A percentile compares a stretch with the other conserved stretches of the same genome.
Conservation (phyloP, 2,113 vertebrate species). For the Arothron firmamentum region DNA sequence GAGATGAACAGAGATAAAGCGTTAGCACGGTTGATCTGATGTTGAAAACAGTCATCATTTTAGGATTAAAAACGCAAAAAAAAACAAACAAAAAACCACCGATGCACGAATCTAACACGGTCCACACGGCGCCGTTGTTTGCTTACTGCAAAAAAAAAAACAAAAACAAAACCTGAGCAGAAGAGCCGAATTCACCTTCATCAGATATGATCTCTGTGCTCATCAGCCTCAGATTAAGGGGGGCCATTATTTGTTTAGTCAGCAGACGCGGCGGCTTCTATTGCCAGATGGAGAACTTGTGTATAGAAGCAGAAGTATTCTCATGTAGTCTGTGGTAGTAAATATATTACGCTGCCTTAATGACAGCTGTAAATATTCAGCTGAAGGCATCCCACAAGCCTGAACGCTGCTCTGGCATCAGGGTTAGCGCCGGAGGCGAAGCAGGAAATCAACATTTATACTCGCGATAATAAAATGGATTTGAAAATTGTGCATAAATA, state of each 20-base stretch:
- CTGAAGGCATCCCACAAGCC: neutral
- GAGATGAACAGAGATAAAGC: constrained; percentile 19
- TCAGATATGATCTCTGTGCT: constrained; percentile 2
- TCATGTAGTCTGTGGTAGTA: neutral
- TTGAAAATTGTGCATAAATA: too few species aligned
- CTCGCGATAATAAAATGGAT: too few species aligned
- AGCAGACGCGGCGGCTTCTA: constrained; percentile 7
- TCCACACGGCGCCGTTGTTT: constrained; percentile 1
- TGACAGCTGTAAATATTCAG: neutral
- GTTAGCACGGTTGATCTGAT: constrained; percentile 12
- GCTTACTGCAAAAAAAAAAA: neutral
- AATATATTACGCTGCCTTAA: constrained; percentile 5
- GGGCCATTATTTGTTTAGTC: constrained; percentile 12
- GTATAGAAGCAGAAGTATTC: constrained; percentile 9
- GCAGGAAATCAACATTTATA: too few species aligned
- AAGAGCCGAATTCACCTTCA: constrained; percentile 30
- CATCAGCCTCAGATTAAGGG: constrained; percentile 16
- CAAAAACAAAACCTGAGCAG: constrained; percentile 1
- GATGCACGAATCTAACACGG: neutral
- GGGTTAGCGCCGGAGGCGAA: too few species aligned
- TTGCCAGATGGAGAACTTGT: constrained; percentile 7
- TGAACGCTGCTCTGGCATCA: too few species aligned
- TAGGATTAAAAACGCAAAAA: too few species aligned
- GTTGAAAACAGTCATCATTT: neutral
- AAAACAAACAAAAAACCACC: constrained; percentile 3